A percentile compares a stretch with the other conserved stretches of the same genome.
These are phyloP conservation scores for Gymnogyps californianus DNA, from an alignment of 2,113 vertebrate species.

Conservation along the genomic window DNA sequence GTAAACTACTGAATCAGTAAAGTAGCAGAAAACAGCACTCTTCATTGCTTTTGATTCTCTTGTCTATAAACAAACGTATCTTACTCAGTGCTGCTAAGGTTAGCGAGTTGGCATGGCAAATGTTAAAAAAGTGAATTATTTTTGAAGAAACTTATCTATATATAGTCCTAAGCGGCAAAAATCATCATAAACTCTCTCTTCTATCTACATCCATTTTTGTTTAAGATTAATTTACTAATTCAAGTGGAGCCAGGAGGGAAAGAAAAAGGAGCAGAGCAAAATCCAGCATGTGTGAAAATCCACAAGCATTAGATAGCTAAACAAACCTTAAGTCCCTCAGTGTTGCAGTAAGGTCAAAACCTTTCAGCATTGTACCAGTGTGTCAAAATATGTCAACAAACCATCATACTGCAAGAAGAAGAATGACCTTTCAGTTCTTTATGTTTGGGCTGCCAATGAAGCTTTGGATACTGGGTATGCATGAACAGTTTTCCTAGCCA, in stretches of 20 bases:
- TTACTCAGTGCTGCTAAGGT: neutral
- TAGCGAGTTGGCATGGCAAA: neutral
- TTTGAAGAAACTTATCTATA: neutral
- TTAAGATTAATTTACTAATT: conserved; percentile 10
- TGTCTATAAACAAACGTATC: neutral
- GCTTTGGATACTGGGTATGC: conserved; percentile 67
- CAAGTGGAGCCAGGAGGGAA: neutral
- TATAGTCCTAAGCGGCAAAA: neutral
- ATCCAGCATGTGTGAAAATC: conserved; percentile 14
- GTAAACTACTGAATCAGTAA: neutral
- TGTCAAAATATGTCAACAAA: conserved; percentile 88
- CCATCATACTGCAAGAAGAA: conserved; percentile 76
- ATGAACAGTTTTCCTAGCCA: conserved; percentile 70
- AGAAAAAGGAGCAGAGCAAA: neutral
- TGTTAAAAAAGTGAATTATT: neutral
- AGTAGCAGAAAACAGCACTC: neutral
- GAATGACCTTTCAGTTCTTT: conserved; percentile 80
- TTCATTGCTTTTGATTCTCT: neutral
- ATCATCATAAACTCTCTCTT: neutral
- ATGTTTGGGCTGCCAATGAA: conserved; percentile 67
- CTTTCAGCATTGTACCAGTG: conserved; percentile 70
- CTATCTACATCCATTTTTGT: neutral
- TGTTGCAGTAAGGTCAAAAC: conserved; percentile 73
- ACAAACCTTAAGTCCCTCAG: conserved; percentile 57
- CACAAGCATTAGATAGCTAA: conserved; percentile 18